Base-by-base conservation (phyloP, 37 sponge, comb jelly and placozoan genomes). In the Cliona cf. orientalis region DNA sequence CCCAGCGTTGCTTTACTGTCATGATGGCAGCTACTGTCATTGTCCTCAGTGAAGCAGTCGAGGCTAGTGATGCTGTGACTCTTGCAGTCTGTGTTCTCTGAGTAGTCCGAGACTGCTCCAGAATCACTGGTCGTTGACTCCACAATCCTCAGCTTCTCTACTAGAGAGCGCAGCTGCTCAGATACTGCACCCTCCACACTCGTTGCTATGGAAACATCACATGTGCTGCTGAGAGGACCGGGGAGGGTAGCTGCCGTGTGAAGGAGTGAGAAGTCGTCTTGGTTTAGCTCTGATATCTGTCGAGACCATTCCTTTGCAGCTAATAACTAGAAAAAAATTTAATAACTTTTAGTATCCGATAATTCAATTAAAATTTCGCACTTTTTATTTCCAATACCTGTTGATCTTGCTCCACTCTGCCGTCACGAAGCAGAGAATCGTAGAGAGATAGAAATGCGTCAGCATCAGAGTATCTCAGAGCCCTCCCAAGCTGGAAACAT, bases 401-500 rank as follows among this genome's bases (percentile, higher is more conserved):
- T 49, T 3, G 43, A 14, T 17, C 22, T 68, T 3, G 41, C 14
- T 26, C 49, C 33, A 56, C 28, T 1, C 17, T 5, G 1, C 14
- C 55, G 3, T 6, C 37, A 1, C 33, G 1, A 56, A 67, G 41
- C 14, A 68, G 57, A 23, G 43, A 26, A 60, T 89, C 84, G 49
- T 88, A 88, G 19, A 46, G 44, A 5, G 40, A 29, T 25, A 76
- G 46, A 67, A 89, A 89, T 12, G 21, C 44, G 1, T 78, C 84
- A 5, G 69, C 45, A 72, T 89, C 80, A 33, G 80, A 84, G n/a
- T 31, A 53, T 22, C 90, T 72, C 12, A 89, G 84, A 36, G 90
- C 84, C 53, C 78, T 68, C 6, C 90, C 84, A 66, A 89, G 74
- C 35, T 71, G 19, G 42, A 83, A 89, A 42, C 84, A 81, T 9